These are phyloP conservation scores for Bujurquina vittata DNA, from an alignment of 2,113 vertebrate species.

Conservation along the genomic window DNA sequence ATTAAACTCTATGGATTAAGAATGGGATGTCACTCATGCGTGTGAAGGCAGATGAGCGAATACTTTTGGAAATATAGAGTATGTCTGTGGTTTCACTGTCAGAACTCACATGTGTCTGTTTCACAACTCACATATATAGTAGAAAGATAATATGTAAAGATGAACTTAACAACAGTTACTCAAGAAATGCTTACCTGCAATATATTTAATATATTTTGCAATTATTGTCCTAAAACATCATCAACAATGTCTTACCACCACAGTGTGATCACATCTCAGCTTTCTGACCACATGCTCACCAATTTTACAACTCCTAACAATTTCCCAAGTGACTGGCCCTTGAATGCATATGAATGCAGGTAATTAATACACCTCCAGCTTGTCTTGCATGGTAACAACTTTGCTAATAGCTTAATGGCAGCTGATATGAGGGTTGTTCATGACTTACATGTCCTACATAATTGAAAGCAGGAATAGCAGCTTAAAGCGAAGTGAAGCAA, in stretches of 20 bases:
- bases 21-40: too few species aligned
- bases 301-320: background rate
- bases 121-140: background rate
- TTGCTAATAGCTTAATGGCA: background rate
- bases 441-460: background rate
- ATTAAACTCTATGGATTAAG: too few species aligned
- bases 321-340: rapidly evolving
- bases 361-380: background rate
- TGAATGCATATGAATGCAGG: background rate
- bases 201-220: background rate
- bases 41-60: too few species aligned
- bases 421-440: background rate
- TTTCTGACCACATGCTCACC: background rate
- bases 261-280: background rate
- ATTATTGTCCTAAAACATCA: too few species aligned
- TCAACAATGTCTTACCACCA: background rate
- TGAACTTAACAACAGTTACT: background rate
- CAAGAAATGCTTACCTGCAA: background rate
- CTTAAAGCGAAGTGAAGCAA: background rate
- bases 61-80: too few species aligned
- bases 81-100: background rate
- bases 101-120: background rate
- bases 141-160: background rate
- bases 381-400: background rate
- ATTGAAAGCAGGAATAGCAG: background rate